Evolutionary conservation across 2,888 invertebrate species (phyloP), one percentile per base, ranked within the genome.

Genomic region (Philereme transversata): DNA sequence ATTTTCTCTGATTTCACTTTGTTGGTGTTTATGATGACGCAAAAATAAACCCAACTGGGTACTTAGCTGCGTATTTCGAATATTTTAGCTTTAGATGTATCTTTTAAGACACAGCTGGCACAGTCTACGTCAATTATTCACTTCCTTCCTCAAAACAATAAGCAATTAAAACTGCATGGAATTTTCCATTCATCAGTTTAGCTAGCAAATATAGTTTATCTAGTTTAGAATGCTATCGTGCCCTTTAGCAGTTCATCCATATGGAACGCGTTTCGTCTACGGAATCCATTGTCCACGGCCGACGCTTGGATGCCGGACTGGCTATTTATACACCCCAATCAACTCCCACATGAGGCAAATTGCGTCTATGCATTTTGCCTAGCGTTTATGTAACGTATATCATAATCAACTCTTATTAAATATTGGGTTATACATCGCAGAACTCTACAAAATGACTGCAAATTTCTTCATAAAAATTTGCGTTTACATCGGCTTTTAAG

Each of bases 221-320:
- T 69, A 73, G 69, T 81, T 80, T 77, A 72, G 76, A 78, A 77
- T 74, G 76, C 69, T 75, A 78, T 82, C 77, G 73, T 74, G 81
- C 84, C 84, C 88, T 88, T 87, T 87, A 82, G 77, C 78, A 76
- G 84, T 79, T 84, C 86, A 88, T 88, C 88, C 90, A 90, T 90
- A 91, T 89, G 89, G 87, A 90, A 86, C 88, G 82, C 79, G 86
- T 83, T 87, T 87, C 81, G 86, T 84, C 87, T 86, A 82, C 81
- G 86, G 88, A 87, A 87, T 89, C 88, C 86, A 88, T 89, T 89
- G 90, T 90, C 89, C 88, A 84, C 81, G 82, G 73, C 75, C 79
- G 71, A 69, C 76, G 64, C 67, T 77, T 67, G 80, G 78, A 84
- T 83, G 82, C 84, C 84, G 77, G 73, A 68, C 71, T 67, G 69